A percentile compares a stretch with the other conserved stretches of the same genome.
Conservation (phyloP, 2,113 vertebrate species). For the Pituophis catenifer region DNA sequence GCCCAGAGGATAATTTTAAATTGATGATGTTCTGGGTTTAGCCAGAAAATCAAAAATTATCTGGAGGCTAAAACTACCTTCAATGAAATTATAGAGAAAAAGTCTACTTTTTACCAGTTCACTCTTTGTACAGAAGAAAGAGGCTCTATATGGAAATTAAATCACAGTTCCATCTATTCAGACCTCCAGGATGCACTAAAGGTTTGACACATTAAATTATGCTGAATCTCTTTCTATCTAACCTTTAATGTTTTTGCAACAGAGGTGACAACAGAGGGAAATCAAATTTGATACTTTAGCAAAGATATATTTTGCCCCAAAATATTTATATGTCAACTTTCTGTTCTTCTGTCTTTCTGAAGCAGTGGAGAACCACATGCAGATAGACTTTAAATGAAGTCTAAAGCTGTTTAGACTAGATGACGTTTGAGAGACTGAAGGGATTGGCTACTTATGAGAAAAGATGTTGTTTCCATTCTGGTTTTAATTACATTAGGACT, state of each 20-base stretch:
- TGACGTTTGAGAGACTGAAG: background rate
- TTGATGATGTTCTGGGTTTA: background rate
- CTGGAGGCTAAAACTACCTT: background rate
- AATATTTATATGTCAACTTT: background rate
- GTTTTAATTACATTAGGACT: background rate
- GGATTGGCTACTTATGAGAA: background rate
- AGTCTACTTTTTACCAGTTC: background rate
- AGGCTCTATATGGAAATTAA: background rate
- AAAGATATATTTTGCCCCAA: background rate
- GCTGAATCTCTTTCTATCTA: background rate
- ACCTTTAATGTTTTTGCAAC: background rate
- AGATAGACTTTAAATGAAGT: background rate
- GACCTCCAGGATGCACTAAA: background rate
- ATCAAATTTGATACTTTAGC: background rate
- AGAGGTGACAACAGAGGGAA: background rate
- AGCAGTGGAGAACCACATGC: background rate
- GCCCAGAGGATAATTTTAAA: background rate
- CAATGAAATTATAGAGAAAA: background rate
- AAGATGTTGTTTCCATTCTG: background rate
- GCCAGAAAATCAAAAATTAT: background rate
- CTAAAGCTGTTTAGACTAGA: background rate
- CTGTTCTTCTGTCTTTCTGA: background rate
- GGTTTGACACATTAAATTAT: background rate
- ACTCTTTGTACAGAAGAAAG: background rate
- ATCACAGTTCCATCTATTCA: background rate